These are phyloP conservation scores for Cryptoleucopteryx plumbea DNA, from an alignment of 2,113 vertebrate species.

Conservation along the genomic window DNA sequence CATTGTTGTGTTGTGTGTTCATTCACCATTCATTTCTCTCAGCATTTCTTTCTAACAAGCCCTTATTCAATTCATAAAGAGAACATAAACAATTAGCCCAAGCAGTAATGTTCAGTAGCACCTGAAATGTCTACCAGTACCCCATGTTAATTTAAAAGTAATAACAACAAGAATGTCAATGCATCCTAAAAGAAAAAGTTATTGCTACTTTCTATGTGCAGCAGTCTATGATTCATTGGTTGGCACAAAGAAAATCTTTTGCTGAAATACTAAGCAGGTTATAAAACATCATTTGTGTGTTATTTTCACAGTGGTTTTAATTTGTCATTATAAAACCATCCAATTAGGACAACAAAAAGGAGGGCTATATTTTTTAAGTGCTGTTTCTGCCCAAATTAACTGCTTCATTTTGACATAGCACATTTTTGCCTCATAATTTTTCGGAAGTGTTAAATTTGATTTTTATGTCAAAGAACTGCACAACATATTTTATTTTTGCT, in stretches of 20 bases:
- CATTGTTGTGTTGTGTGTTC: neutral
- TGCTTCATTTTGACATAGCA: neutral
- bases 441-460: neutral
- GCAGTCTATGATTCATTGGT: constrained; percentile 14
- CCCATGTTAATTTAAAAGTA: constrained; percentile 26
- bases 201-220: neutral
- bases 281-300: constrained; percentile 41
- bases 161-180: neutral
- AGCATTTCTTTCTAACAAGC: neutral
- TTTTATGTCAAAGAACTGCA: constrained; percentile 10
- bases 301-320: constrained; percentile 24
- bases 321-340: constrained; percentile 50
- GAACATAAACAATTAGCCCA: constrained; percentile 9
- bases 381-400: constrained; percentile 26
- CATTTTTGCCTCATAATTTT: neutral
- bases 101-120: neutral
- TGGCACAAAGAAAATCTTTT: constrained; percentile 16
- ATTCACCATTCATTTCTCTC: neutral
- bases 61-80: neutral
- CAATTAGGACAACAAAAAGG: constrained; percentile 53
- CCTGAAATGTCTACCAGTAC: neutral
- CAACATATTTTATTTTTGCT: constrained; percentile 1
- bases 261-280: constrained; percentile 34
- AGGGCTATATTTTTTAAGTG: constrained; percentile 7
- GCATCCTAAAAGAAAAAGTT: constrained; percentile 4